phyloP scores from a whole-genome alignment of 2,888 invertebrate species.

The Drosophila subsilvestris region DNA sequence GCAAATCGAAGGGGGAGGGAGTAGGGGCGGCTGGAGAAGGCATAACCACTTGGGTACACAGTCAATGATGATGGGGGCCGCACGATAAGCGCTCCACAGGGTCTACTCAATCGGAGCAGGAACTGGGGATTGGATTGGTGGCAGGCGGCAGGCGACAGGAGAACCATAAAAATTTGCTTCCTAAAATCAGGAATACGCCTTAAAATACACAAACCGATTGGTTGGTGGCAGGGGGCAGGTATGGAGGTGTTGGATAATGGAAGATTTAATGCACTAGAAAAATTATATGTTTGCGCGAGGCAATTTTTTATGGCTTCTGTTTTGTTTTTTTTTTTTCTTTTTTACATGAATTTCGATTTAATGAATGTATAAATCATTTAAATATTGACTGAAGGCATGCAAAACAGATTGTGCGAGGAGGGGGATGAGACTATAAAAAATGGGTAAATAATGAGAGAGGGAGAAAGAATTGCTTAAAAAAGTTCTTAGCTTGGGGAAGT shows the following conservation, averaged over 20 bases:
- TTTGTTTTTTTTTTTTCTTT: not conserved
- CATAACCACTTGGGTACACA: conserved; percentile 57
- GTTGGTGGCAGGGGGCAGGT: not conserved
- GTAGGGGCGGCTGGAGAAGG: not conserved
- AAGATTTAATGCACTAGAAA: conserved; percentile 44
- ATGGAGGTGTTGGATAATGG: conserved; percentile 7
- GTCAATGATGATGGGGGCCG: conserved; percentile 68
- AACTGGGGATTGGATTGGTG: conserved; percentile 4
- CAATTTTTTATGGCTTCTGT: conserved; percentile 15
- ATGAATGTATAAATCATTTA: conserved; percentile 35
- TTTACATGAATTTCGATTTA: conserved; percentile 24
- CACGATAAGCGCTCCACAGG: conserved; percentile 72
- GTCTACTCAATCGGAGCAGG: conserved; percentile 61
- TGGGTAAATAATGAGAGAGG: not conserved
- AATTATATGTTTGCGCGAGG: conserved; percentile 32
- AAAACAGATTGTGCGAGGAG: not conserved
- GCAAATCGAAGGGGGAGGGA: conserved; percentile 14
- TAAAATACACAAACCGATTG: conserved; percentile 33
- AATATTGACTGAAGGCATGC: conserved; percentile 16
- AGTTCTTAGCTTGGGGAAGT: not conserved
- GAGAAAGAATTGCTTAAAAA: not conserved
- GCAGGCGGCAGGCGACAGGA: conserved; percentile 16
- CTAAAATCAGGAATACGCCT: conserved; percentile 30
- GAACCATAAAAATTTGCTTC: conserved; percentile 49
- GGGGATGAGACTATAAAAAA: not conserved